Evolutionary conservation across 1,140 invertebrate genomes (phyloP).

Genomic region (Littorina saxatilis): DNA sequence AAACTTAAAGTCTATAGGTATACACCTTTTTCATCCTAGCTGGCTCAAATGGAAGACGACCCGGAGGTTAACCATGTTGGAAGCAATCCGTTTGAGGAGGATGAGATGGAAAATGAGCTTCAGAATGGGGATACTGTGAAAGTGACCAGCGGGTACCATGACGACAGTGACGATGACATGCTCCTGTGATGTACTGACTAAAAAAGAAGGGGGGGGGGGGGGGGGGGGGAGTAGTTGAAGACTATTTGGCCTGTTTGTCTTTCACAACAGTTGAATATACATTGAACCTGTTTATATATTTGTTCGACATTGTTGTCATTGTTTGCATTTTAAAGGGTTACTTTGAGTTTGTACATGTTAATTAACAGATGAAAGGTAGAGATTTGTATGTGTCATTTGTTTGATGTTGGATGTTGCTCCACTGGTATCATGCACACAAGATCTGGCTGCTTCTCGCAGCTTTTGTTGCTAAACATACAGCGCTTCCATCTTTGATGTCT

Average conservation of each 20-base stretch:
- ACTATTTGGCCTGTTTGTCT: not conserved
- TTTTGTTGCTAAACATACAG: no score
- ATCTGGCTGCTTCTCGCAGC: no score
- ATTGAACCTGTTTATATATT: not conserved
- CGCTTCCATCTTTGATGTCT: no score
- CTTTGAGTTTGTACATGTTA: no score
- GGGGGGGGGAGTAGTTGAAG: no score
- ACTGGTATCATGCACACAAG: no score
- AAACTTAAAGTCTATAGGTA: no score
- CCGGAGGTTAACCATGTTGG: slow-evolving; percentile 42
- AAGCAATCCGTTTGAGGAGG: slow-evolving; percentile 39
- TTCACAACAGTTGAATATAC: not conserved
- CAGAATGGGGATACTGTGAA: slow-evolving; percentile 40
- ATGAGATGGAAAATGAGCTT: slow-evolving; percentile 42
- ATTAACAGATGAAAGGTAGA: no score
- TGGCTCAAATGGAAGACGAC: slow-evolving; percentile 48
- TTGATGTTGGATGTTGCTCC: no score
- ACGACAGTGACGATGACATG: slow-evolving; percentile 66
- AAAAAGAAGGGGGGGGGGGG: slow-evolving; percentile 1
- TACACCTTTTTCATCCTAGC: slow-evolving; percentile 26
- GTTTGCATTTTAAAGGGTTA: no score
- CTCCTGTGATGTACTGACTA: slow-evolving; percentile 40
- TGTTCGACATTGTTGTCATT: not conserved
- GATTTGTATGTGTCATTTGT: no score
- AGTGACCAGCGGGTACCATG: slow-evolving; percentile 52